Conservation (phyloP, 2,888 invertebrate genomes). For the Apamea epomidion region DNA sequence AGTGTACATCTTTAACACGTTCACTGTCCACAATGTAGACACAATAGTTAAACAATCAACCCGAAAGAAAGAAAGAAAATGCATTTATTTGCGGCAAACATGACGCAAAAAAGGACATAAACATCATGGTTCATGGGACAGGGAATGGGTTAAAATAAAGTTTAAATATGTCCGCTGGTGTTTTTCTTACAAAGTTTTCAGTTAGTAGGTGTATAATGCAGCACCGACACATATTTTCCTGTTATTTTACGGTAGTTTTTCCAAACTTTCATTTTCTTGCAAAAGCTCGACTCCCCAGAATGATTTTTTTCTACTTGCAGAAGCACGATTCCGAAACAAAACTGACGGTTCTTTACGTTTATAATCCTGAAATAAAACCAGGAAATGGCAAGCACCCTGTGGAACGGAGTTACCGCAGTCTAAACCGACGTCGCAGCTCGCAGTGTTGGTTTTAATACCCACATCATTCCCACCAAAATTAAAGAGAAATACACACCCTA, state of each 20-base stretch:
- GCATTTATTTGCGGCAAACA: no score
- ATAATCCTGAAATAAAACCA: background rate
- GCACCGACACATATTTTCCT: background rate
- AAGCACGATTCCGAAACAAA: background rate
- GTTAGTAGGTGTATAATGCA: background rate
- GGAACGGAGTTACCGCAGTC: background rate
- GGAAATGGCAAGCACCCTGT: background rate
- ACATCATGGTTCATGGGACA: no score
- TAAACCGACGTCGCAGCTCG: constrained; percentile 4
- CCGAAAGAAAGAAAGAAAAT: no score
- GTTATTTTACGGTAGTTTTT: background rate
- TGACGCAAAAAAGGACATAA: no score
- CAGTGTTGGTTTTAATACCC: constrained; percentile 37
- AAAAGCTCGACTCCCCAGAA: background rate
- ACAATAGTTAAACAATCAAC: no score
- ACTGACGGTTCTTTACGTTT: background rate
- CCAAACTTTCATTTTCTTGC: background rate
- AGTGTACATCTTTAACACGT: background rate
- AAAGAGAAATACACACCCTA: constrained; percentile 48
- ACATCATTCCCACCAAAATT: constrained; percentile 40
- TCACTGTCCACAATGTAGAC: no score
- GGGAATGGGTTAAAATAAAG: no score
- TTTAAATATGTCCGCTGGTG: background rate
- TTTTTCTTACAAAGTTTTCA: background rate
- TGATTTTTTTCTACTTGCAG: background rate